These are phyloP conservation scores for Griposia aprilina DNA, from an alignment of 2,888 invertebrate species.

Conservation along the genomic window DNA sequence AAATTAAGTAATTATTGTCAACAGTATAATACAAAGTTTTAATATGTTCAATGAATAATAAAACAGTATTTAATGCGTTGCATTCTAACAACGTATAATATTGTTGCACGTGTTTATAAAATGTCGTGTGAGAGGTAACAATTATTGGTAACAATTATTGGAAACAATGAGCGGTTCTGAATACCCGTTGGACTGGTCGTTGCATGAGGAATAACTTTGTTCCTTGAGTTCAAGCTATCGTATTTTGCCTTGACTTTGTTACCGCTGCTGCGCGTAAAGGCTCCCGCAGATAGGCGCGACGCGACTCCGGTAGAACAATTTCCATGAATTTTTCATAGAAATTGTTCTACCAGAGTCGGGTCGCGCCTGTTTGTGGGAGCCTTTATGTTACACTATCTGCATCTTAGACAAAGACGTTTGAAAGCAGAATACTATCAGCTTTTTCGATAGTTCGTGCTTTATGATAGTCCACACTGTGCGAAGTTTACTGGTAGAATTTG, in stretches of 20 bases:
- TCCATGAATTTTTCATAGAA: background rate
- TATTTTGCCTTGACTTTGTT: conserved; percentile 65
- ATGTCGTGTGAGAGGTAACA: conserved; percentile 57
- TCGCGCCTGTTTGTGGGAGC: background rate
- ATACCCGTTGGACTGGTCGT: conserved; percentile 62
- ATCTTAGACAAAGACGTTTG: conserved; percentile 34
- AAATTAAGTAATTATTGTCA: conserved; percentile 43
- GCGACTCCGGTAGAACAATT: background rate
- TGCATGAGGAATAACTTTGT: conserved; percentile 46
- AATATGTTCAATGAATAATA: conserved; percentile 27
- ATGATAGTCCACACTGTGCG: background rate
- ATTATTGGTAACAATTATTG: conserved; percentile 67
- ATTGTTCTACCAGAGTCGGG: background rate
- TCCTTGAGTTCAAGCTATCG: conserved; percentile 48
- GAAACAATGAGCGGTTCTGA: conserved; percentile 59
- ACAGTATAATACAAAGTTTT: conserved; percentile 18
- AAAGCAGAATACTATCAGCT: conserved; percentile 11
- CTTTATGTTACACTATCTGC: conserved; percentile 31
- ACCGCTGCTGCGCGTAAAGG: conserved; percentile 31
- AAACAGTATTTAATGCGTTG: conserved; percentile 19
- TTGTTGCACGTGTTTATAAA: conserved; percentile 31
- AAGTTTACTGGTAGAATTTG: background rate
- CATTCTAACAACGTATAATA: conserved; percentile 57
- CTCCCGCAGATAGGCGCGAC: background rate
- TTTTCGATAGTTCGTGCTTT: conserved; percentile 21